Conservation (phyloP, 2,888 invertebrate genomes). For the Hemistola chrysoprasaria region DNA sequence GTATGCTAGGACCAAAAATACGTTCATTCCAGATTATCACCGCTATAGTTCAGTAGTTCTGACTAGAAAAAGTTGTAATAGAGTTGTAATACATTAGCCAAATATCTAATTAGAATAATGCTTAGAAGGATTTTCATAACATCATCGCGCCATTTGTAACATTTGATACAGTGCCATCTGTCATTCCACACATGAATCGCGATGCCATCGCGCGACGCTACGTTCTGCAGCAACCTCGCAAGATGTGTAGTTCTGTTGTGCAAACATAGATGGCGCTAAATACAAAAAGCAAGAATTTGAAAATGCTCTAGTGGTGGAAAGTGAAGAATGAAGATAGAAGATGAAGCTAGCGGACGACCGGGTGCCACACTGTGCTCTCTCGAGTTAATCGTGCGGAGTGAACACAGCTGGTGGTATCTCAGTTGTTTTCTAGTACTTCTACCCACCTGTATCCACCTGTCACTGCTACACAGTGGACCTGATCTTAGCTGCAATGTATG, state of each 20-base stretch:
- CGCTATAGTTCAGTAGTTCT: too few relatives aligned
- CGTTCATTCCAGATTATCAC: too few relatives aligned
- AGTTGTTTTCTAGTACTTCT: conserved; percentile 86
- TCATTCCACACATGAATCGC: conserved; percentile 26
- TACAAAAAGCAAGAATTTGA: conserved; percentile 12
- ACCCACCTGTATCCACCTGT: conserved; percentile 23
- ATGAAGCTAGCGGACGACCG: conserved; percentile 85
- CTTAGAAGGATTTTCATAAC: too few relatives aligned
- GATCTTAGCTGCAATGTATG: too few relatives aligned
- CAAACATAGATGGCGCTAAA: conserved; percentile 32
- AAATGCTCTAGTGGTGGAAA: too few relatives aligned
- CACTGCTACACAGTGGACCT: background rate
- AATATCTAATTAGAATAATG: too few relatives aligned
- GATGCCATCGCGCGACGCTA: conserved; percentile 17
- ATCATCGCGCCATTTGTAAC: conserved; percentile 4
- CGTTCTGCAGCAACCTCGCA: conserved; percentile 11
- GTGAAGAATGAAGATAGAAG: conserved; percentile 18
- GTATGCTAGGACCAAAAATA: too few relatives aligned
- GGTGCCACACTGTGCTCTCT: conserved; percentile 99
- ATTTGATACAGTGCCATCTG: conserved; percentile 46
- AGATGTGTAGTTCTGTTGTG: conserved; percentile 27
- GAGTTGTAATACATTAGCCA: too few relatives aligned
- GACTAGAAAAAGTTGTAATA: too few relatives aligned
- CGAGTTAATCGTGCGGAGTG: conserved; percentile 88
- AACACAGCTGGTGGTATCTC: conserved; percentile 99